These are phyloP conservation scores for Phenacoccus solenopsis DNA, from an alignment of 1,140 invertebrate genomes.

Conservation along the genomic window DNA sequence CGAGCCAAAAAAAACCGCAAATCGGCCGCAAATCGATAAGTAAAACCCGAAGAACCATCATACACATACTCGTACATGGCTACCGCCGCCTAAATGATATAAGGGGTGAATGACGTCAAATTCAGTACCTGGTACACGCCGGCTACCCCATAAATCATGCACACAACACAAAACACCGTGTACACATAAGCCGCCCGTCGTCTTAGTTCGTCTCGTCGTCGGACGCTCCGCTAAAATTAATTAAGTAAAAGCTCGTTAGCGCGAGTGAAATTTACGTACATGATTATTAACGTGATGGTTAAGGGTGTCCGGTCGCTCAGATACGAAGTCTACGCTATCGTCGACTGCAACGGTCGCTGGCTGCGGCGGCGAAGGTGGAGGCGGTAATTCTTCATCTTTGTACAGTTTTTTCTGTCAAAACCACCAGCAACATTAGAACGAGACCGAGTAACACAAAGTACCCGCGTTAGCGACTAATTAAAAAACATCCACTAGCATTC, in stretches of 20 bases:
- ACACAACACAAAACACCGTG: background rate
- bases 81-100: no score
- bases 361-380: background rate
- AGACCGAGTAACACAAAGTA: no score
- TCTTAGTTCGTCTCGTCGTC: background rate
- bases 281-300: constrained; percentile 3
- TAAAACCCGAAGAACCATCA: background rate
- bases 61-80: no score
- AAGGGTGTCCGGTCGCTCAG: background rate
- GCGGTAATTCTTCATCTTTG: constrained; percentile 4
- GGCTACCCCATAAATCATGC: constrained; percentile 1
- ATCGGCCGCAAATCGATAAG: background rate
- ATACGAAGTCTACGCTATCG: background rate
- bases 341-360: background rate
- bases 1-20: background rate
- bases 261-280: background rate
- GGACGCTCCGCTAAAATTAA: no score
- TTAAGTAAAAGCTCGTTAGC: background rate
- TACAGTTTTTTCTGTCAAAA: constrained; percentile 6
- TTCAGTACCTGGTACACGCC: background rate
- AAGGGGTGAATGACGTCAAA: background rate
- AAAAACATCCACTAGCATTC: no score
- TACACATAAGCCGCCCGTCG: background rate
- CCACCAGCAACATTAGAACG: no score
- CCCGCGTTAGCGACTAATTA: no score